Evolutionary conservation across 2,113 vertebrate species (phyloP), one percentile per base, ranked within the genome.

Genomic region (Lutjanus erythropterus): DNA sequence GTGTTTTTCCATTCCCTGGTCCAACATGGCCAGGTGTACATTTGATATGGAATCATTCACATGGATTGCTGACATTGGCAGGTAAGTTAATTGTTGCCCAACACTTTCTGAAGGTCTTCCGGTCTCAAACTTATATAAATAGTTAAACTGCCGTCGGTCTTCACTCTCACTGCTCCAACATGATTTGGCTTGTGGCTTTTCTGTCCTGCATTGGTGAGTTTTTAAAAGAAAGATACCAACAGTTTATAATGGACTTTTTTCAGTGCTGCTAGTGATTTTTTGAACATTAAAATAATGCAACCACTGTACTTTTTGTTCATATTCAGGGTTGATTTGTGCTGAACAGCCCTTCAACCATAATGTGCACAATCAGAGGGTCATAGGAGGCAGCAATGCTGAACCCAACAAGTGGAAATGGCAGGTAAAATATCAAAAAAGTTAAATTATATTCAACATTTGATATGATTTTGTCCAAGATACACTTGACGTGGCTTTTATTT

Each of bases 371-470:
- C 67, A 78, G 9, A 2, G 88, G 80, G 90, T 94, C 33, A 90
- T 88, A 46, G 94, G 94, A 52, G 94, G 93, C 25, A 33, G 23
- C 0, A 23, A 94, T 67, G 90, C 92, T 2, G 0, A n/a, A 7
- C 91, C 72, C 10, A 85, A 94, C 55, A 70, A 49, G 71, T 96
- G 95, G 92, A 94, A 76, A 59, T 95, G 94, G 91, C 94, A 95
- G 94, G 95, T 95, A 90, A 56, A 39, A n/a, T n/a, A n/a, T n/a
- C n/a, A n/a, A n/a, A n/a, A n/a, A n/a, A n/a, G n/a, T n/a, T n/a
- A n/a, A n/a, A n/a, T n/a, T n/a, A n/a, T n/a, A n/a, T n/a, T n/a
- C n/a, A n/a, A n/a, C n/a, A n/a, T n/a, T n/a, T n/a, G n/a, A n/a
- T n/a, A n/a, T n/a, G n/a, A n/a, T n/a, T n/a, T n/a, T n/a, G n/a